Conservation (phyloP, 2,888 invertebrate genomes). For the Thymelicus sylvestris region DNA sequence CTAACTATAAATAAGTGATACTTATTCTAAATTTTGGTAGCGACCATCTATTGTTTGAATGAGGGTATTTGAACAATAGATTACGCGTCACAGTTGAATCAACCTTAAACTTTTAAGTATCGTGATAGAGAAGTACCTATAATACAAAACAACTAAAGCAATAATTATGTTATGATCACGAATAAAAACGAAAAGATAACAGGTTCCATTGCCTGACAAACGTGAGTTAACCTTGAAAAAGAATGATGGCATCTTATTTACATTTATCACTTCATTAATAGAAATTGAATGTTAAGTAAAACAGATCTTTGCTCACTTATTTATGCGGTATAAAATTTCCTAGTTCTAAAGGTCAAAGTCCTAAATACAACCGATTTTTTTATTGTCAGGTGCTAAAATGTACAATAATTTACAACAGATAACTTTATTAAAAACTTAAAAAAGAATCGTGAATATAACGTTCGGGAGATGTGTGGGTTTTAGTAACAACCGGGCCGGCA, state of each 20-base stretch:
- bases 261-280: constrained; percentile 28
- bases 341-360: constrained; percentile 57
- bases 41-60: constrained; percentile 55
- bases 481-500: constrained; percentile 53
- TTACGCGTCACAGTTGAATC: constrained; percentile 45
- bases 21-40: constrained; percentile 55
- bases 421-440: no score
- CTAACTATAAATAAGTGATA: constrained; percentile 63
- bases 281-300: constrained; percentile 16
- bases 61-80: constrained; percentile 48
- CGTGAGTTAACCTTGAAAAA: constrained; percentile 20
- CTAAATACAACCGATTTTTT: constrained; percentile 59
- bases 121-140: background rate
- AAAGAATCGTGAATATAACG: no score
- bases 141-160: no score
- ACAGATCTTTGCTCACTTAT: constrained; percentile 6
- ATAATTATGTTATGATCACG: no score
- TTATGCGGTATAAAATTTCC: constrained; percentile 5
- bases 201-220: constrained; percentile 11
- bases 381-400: constrained; percentile 59
- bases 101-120: constrained; percentile 41
- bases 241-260: constrained; percentile 25
- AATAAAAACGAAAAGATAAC: background rate
- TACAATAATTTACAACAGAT: constrained; percentile 56
- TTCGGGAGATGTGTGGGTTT: constrained; percentile 60